Base-by-base conservation (phyloP, 2,888 invertebrate genomes). In the Tanypteryx hageni region DNA sequence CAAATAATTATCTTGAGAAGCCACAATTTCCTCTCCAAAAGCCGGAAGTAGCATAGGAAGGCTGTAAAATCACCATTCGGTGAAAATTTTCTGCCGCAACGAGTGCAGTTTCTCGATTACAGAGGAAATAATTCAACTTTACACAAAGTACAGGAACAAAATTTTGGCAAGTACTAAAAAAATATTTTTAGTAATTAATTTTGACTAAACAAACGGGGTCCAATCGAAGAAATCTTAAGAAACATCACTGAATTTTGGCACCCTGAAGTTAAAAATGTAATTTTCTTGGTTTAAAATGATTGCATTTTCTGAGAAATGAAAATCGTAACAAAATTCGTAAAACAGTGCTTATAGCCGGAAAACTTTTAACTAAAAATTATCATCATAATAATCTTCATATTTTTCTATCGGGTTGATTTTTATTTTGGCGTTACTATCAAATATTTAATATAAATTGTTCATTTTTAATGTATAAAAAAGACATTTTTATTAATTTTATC, bases 21-120 rank as follows among this genome's bases (percentile, higher is more conserved):
- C 89, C 89, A 64, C 89, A 89, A 44, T 89, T 89, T 89, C 89
- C 89, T 89, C 64, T 89, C 11, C 22, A n/a, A 44, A 44, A 31
- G 44, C 89, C 89, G 89, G 89, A 89, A 89, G 89, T 58, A 44
- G 18, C 64, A n/a, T 14, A 44, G n/a, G 89, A 22, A 10, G 44
- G 10, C 56, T n/a, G 56, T n/a, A 64, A 89, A 64, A 44, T 58
- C 27, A 86, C 61, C 64, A 89, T 89, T 68, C n/a, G n/a, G 8
- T 64, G 64, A 44, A 64, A 89, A 89, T n/a, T 16, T 86, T 86
- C 27, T 18, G 16, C n/a, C 16, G n/a, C 18, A 27, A 9, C 27
- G 1, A 56, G n/a, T 14, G 7, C 4, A 44, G 4, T 89, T 64
- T 44, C 68, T 64, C n/a, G 11, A 64, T 27, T 27, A 76, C 13